These are phyloP conservation scores for Neofelis nebulosa DNA, from an alignment of 2,113 vertebrate species.

Conservation along the genomic window DNA sequence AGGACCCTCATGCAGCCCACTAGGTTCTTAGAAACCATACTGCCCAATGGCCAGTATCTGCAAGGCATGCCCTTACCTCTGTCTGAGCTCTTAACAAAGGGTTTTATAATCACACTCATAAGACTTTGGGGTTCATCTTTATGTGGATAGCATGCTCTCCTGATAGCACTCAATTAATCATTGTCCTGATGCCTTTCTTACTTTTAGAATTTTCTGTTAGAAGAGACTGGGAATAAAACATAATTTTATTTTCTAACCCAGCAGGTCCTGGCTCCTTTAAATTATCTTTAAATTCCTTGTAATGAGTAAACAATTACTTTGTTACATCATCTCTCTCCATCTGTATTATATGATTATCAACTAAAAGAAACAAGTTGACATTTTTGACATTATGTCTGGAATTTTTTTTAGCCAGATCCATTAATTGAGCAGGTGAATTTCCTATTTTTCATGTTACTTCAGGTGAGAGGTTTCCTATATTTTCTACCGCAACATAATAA, in stretches of 20 bases:
- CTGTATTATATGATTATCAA: background rate
- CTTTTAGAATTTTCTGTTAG: background rate
- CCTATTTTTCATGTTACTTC: background rate
- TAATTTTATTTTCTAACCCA: background rate
- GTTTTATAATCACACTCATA: background rate
- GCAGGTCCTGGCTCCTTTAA: background rate
- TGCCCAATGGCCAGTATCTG: background rate
- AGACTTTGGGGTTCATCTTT: background rate
- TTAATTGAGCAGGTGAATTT: background rate
- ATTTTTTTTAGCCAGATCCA: background rate
- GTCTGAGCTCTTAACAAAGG: background rate
- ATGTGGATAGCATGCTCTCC: background rate
- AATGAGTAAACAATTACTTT: background rate
- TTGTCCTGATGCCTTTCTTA: background rate
- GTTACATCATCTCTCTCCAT: background rate
- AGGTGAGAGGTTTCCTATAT: background rate
- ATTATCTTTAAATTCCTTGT: background rate
- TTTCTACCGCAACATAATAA: background rate
- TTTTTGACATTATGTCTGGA: background rate
- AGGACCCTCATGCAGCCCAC: background rate
- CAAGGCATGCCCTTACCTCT: background rate
- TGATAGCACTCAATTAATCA: background rate
- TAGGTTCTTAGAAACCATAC: background rate
- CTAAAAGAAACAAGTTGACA: background rate
- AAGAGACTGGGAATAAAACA: background rate